Conservation (phyloP, 2,888 invertebrate species). For the Laothoe populi region DNA sequence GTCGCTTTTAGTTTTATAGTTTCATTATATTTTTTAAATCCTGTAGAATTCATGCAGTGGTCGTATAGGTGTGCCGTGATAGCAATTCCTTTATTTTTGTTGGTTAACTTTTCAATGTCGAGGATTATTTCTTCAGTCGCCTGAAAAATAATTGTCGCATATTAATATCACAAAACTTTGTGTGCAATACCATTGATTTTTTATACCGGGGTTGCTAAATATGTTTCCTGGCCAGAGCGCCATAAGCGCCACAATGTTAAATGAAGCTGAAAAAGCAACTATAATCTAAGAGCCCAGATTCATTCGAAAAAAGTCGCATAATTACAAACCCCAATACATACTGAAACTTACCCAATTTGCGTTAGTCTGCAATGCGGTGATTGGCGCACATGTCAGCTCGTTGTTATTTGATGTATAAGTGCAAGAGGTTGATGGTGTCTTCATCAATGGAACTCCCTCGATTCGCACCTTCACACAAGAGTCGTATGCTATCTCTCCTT, state of each 20-base stretch:
- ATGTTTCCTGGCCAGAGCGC: too few species aligned
- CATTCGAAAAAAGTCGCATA: too few species aligned
- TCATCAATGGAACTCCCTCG: slow-evolving; percentile 37
- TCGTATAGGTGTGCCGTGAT: slow-evolving; percentile 35
- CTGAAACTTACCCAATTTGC: slow-evolving; percentile 26
- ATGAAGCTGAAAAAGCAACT: too few species aligned
- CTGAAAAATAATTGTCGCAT: slow-evolving; percentile 33
- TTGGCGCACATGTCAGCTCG: slow-evolving; percentile 30
- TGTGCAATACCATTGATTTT: too few species aligned
- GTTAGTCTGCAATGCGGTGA: slow-evolving; percentile 27
- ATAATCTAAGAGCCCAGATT: too few species aligned
- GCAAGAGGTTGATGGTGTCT: slow-evolving; percentile 28
- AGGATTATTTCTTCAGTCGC: slow-evolving; percentile 37
- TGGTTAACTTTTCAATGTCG: slow-evolving; percentile 44
- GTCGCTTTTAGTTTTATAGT: slow-evolving; percentile 29
- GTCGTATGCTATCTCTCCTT: slow-evolving; percentile 59
- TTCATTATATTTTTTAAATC: neutral
- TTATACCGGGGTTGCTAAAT: too few species aligned
- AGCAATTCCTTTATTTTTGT: slow-evolving; percentile 31
- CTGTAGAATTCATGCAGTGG: slow-evolving; percentile 32
- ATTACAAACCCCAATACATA: too few species aligned
- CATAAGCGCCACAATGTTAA: too few species aligned
- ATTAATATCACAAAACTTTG: neutral
- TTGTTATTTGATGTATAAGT: neutral
- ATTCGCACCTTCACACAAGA: slow-evolving; percentile 49